These are phyloP conservation scores for Cyphomyrus plagiostoma DNA, from an alignment of 2,113 vertebrate species.

Conservation along the genomic window DNA sequence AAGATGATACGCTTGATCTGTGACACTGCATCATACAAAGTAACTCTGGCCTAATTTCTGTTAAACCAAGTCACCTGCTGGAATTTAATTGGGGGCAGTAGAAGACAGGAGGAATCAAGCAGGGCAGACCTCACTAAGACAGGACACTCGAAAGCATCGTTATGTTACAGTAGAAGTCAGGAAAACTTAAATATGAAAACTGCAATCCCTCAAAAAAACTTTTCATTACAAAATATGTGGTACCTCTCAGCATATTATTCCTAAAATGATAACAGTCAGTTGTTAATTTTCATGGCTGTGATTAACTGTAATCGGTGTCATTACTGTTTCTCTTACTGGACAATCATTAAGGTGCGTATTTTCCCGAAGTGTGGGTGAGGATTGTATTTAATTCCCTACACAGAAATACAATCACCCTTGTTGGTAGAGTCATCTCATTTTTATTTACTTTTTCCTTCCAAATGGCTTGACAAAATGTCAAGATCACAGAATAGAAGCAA, in stretches of 20 bases:
- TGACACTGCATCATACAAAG: constrained; percentile 54
- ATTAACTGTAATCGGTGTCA: not conserved
- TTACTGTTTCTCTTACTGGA: not conserved
- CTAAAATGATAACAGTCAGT: not conserved
- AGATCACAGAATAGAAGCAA: constrained; percentile 55
- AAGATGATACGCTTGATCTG: constrained; percentile 10
- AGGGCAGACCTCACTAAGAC: constrained; percentile 43
- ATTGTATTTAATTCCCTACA: constrained; percentile 3
- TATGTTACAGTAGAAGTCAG: not conserved
- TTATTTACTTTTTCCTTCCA: constrained; percentile 59
- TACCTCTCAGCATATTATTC: no score
- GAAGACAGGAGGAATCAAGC: constrained; percentile 56
- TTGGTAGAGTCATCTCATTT: constrained; percentile 44
- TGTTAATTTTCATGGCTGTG: not conserved
- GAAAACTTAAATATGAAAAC: not conserved
- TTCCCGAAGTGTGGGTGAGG: not conserved
- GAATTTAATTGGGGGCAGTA: constrained; percentile 63
- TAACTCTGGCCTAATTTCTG: constrained; percentile 71
- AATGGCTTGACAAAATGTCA: constrained; percentile 68
- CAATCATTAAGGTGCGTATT: not conserved
- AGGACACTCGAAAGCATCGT: not conserved
- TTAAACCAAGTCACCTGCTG: constrained; percentile 72
- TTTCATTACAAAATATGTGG: not conserved
- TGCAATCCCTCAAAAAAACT: not conserved
- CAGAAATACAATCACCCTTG: constrained; percentile 39